phyloP scores from a whole-genome alignment of 2,113 vertebrate genomes.

The Numida meleagris region DNA sequence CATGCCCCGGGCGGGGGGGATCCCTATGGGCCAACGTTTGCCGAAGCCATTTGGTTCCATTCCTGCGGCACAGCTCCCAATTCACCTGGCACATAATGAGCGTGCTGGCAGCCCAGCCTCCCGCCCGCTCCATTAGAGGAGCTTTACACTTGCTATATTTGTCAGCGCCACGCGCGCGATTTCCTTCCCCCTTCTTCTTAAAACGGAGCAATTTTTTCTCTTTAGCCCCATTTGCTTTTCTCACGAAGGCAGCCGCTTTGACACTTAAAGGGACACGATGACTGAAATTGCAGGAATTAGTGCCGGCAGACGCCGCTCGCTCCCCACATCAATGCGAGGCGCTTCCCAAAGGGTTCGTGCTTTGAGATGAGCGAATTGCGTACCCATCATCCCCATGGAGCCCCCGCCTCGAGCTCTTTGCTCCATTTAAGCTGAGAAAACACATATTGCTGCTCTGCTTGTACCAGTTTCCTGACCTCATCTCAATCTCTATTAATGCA shows the following conservation, averaged over 20 bases:
- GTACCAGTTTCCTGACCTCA: background rate
- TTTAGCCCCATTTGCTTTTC: conserved; percentile 74
- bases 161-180: background rate
- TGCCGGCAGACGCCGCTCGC: background rate
- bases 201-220: conserved; percentile 67
- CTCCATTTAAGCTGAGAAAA: background rate
- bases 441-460: background rate
- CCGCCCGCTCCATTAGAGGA: background rate
- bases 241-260: conserved; percentile 61
- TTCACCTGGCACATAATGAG: conserved; percentile 13
- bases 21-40: background rate
- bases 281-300: conserved; percentile 68
- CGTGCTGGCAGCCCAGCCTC: background rate
- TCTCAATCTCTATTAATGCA: background rate
- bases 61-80: conserved; percentile 27
- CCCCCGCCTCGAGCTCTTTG: background rate
- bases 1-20: background rate
- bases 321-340: background rate
- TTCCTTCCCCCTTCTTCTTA: background rate
- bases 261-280: conserved; percentile 57
- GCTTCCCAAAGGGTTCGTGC: background rate
- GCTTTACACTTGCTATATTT: conserved; percentile 21
- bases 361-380: background rate
- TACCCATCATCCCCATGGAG: background rate
- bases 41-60: conserved; percentile 22